phyloP scores from a whole-genome alignment of 2,797 vertebrate species.

The Crax fasciolata region DNA sequence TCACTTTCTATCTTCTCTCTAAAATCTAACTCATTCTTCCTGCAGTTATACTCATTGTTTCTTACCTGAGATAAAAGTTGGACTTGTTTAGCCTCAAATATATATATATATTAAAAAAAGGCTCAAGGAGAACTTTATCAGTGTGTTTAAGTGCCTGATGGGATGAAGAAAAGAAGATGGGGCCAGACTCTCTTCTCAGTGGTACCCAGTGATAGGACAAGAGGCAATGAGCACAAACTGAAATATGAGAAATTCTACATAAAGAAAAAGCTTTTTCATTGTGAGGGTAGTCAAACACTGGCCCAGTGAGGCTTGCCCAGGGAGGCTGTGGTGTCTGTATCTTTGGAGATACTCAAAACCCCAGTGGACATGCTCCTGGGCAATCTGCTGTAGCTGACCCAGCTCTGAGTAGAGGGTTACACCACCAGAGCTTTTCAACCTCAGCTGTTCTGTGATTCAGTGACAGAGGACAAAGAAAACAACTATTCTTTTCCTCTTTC shows the following conservation, averaged over 20 bases:
- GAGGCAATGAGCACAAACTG: not conserved
- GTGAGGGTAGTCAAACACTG: not conserved
- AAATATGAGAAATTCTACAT: not conserved
- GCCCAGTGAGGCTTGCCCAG: not conserved
- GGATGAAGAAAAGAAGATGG: not conserved
- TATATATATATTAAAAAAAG: not conserved
- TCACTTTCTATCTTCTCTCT: not conserved
- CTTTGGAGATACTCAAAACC: not conserved
- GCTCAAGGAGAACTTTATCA: not conserved
- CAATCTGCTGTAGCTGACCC: not conserved
- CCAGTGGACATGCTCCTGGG: not conserved
- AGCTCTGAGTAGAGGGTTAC: not conserved
- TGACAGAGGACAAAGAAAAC: not conserved
- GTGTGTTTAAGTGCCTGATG: not conserved
- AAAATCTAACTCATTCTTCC: not conserved
- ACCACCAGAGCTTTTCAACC: not conserved
- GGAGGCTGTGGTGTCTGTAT: not conserved
- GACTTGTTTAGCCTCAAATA: not conserved
- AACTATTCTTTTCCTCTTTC: not conserved
- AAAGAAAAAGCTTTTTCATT: not conserved
- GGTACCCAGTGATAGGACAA: not conserved
- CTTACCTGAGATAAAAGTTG: not conserved
- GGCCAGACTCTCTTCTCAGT: not conserved
- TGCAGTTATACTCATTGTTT: not conserved
- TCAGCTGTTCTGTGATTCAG: not conserved